These are phyloP conservation scores for Phortica okadai DNA, from an alignment of 2,888 invertebrate genomes.

Conservation along the genomic window DNA sequence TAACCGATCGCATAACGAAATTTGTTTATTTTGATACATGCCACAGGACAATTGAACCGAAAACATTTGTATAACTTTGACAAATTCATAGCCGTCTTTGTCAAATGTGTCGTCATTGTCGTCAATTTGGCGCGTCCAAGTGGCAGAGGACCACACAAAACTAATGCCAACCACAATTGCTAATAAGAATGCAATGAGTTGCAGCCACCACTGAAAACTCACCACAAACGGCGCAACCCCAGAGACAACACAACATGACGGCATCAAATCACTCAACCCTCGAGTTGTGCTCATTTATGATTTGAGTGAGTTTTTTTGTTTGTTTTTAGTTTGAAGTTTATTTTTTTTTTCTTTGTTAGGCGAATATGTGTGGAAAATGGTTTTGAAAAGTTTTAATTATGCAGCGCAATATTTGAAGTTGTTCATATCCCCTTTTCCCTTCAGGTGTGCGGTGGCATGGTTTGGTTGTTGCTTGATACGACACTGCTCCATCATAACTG, in stretches of 20 bases:
- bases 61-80: slow-evolving; percentile 41
- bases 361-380: not conserved
- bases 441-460: slow-evolving; percentile 71
- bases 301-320: not conserved
- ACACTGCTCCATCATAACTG: slow-evolving; percentile 43
- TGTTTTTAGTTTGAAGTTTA: too few relatives aligned
- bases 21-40: slow-evolving; percentile 59
- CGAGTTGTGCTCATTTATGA: not conserved
- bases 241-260: not conserved
- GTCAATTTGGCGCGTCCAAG: slow-evolving; percentile 51
- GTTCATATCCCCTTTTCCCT: not conserved
- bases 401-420: slow-evolving; percentile 38
- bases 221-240: slow-evolving; percentile 36
- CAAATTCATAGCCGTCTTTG: slow-evolving; percentile 17
- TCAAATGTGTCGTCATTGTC: slow-evolving; percentile 35
- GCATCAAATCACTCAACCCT: not conserved
- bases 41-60: slow-evolving; percentile 53
- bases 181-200: not conserved
- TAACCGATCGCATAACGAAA: slow-evolving; percentile 31
- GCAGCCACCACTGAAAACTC: slow-evolving; percentile 44
- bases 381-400: slow-evolving; percentile 35
- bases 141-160: slow-evolving; percentile 58
- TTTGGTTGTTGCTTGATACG: slow-evolving; percentile 50
- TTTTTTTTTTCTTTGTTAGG: not conserved
- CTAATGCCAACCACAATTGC: slow-evolving; percentile 1